Conservation (phyloP, 2,888 invertebrate genomes). For the Eupithecia subfuscata region DNA sequence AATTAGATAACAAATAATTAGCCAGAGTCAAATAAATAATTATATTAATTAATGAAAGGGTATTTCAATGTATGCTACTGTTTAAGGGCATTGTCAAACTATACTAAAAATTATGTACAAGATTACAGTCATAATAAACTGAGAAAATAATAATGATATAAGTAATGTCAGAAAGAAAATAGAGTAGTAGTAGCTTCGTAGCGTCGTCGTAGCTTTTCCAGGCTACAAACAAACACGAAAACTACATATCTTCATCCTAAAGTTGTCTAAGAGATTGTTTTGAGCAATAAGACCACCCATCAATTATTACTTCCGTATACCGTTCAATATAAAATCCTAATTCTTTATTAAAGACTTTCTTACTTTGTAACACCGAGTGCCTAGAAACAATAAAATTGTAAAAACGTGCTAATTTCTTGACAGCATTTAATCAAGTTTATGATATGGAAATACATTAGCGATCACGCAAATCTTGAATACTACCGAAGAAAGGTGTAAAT, state of each 20-base stretch:
- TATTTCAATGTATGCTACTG: too few relatives aligned
- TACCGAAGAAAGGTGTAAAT: conserved; percentile 4
- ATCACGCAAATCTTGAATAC: conserved; percentile 12
- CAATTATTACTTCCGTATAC: background rate
- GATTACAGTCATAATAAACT: too few relatives aligned
- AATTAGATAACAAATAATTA: too few relatives aligned
- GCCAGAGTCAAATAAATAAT: too few relatives aligned
- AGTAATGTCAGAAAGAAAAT: too few relatives aligned
- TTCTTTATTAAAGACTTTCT: background rate
- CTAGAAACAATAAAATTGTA: background rate
- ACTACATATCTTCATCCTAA: background rate
- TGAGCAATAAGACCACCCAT: background rate
- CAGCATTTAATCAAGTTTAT: conserved; percentile 9
- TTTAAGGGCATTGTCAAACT: too few relatives aligned
- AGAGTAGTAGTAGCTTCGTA: too few relatives aligned
- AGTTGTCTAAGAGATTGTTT: background rate
- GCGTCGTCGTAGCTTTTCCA: background rate
- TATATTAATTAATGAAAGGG: too few relatives aligned
- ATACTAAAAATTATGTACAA: too few relatives aligned
- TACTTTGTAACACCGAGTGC: background rate
- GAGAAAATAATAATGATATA: too few relatives aligned
- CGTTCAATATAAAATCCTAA: background rate
- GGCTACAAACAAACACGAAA: background rate
- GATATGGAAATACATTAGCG: conserved; percentile 8
- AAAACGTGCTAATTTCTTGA: conserved; percentile 15